Evolutionary conservation across 2,797 vertebrate species (phyloP).

Genomic region (Leptoclinus maculatus): DNA sequence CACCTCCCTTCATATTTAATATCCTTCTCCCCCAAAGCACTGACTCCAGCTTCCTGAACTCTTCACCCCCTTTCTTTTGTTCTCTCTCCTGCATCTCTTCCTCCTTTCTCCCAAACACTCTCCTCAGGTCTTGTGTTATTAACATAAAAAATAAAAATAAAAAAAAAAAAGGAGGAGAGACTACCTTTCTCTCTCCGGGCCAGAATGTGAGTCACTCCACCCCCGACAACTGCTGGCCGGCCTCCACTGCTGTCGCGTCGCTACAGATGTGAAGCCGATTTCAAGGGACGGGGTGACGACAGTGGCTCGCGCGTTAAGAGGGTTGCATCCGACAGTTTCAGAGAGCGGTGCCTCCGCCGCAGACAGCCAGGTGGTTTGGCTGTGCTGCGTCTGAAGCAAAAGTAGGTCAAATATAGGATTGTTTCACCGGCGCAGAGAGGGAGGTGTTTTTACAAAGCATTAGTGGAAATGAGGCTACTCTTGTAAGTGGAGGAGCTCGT

Average conservation of each 20-base stretch:
- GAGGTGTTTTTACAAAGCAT: conserved; percentile 35
- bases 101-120: conserved; percentile 36
- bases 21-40: conserved; percentile 74
- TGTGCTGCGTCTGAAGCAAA: conserved; percentile 35
- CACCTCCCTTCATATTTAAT: conserved; percentile 76
- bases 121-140: conserved; percentile 68
- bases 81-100: conserved; percentile 57
- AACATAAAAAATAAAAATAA: conserved; percentile 56
- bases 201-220: conserved; percentile 69
- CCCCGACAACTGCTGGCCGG: conserved; percentile 54
- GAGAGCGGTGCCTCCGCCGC: conserved; percentile 22
- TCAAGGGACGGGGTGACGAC: conserved; percentile 64
- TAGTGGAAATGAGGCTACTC: conserved; percentile 29
- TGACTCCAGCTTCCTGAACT: conserved; percentile 72
- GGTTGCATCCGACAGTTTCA: conserved; percentile 45
- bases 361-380: conserved; percentile 47
- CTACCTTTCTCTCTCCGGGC: conserved; percentile 46
- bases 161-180: conserved; percentile 47
- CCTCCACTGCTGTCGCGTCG: conserved; percentile 61
- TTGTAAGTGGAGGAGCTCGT: conserved; percentile 19
- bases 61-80: conserved; percentile 69
- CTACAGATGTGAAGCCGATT: conserved; percentile 70
- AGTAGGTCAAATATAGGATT: conserved; percentile 67
- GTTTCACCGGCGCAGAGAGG: conserved; percentile 41
- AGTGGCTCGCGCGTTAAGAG: conserved; percentile 36